These are phyloP conservation scores for Temnothorax longispinosus DNA, from an alignment of 1,140 invertebrate species.

Conservation along the genomic window DNA sequence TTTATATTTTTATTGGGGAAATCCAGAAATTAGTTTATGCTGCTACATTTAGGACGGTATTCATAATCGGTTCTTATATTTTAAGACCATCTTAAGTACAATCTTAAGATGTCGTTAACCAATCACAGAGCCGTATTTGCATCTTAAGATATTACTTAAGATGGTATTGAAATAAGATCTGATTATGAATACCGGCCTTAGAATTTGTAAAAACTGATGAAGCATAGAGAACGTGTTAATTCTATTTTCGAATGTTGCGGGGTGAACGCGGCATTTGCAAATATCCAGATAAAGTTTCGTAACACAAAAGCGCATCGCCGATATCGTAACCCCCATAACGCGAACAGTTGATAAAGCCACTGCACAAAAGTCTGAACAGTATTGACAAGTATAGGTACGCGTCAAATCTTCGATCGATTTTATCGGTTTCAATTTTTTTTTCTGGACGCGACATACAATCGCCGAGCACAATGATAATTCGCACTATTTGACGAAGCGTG, in stretches of 20 bases:
- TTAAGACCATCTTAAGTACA: too few species aligned
- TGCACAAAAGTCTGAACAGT: constrained; percentile 14
- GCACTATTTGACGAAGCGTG: constrained; percentile 8
- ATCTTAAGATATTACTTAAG: too few species aligned
- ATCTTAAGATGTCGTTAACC: too few species aligned
- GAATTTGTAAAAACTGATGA: neutral
- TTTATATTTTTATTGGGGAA: neutral
- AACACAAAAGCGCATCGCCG: neutral
- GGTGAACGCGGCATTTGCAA: neutral
- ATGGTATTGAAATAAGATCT: too few species aligned
- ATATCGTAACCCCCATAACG: constrained; percentile 47
- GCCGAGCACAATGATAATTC: constrained; percentile 34
- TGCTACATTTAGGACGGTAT: neutral
- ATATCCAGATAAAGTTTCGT: constrained; percentile 21
- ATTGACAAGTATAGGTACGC: constrained; percentile 3
- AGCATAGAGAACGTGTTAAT: neutral
- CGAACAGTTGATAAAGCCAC: constrained; percentile 36
- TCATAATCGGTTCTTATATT: too few species aligned
- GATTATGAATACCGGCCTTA: too few species aligned
- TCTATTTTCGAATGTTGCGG: neutral
- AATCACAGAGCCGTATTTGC: too few species aligned
- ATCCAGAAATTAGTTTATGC: neutral
- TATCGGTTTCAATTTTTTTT: constrained; percentile 21
- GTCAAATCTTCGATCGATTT: constrained; percentile 28
- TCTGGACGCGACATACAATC: neutral